Evolutionary conservation across 2,113 vertebrate species (phyloP), one percentile per base, ranked within the genome.

Genomic region (Marcusenius ussheri): DNA sequence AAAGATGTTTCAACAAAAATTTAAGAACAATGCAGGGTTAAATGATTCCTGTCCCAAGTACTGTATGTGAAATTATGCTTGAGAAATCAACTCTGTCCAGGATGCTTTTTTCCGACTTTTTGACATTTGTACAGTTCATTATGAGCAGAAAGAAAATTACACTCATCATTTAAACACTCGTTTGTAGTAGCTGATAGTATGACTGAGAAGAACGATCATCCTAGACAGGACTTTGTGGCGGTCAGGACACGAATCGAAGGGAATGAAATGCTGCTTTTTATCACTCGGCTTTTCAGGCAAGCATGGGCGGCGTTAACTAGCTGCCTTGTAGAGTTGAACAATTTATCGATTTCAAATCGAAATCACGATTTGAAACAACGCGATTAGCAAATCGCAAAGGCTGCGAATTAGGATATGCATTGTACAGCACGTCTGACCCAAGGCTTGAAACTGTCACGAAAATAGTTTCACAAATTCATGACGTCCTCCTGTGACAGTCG

Each of bases 191-290:
- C 66, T 47, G 42, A 31, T 53, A 51, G 50, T 47, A 62, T 80
- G 58, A 77, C 53, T 19, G 83, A 50, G 27, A n/a, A 53, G 89
- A 62, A 50, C 53, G 47, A 88, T 90, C 27, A 77, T 53, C 84
- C 83, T 49, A 46, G 70, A 53, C 62, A 74, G 66, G 89, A 62
- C 45, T 45, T 90, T 53, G 77, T 49, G 58, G 27, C 13, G 47
- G 45, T 88, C 56, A 47, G 24, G 89, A 88, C 19, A 90, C 19
- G 10, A 87, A 51, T 42, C 47, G 6, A 6, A 15, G 27, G 49
- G 6, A 90, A 87, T 31, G 3, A n/a, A 49, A 80, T 35, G 21
- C 62, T 77, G 62, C 70, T 86, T 31, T 66, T 77, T 66, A 74
- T 90, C 70, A 88, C 50, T 88, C 9, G 5, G 58, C 42, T 56